Evolutionary conservation across 2,797 vertebrate genomes (phyloP).

Genomic region (Eospalax fontanierii): DNA sequence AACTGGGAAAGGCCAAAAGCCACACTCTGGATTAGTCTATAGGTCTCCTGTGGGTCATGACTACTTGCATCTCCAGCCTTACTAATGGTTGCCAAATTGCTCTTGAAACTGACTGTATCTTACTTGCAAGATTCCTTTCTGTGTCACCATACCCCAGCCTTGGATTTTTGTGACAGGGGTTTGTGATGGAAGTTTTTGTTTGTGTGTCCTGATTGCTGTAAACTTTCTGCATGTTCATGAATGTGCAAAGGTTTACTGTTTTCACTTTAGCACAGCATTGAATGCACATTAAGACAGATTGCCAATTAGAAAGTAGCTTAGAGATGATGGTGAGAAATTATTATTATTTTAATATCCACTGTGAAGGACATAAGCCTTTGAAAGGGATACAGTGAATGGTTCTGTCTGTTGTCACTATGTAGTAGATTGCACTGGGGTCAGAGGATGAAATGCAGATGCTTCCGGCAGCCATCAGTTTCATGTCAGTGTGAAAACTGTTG

Average conservation of each 20-base stretch:
- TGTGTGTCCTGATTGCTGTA: conserved; percentile 34
- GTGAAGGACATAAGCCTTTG: neutral
- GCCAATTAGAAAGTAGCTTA: neutral
- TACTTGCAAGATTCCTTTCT: neutral
- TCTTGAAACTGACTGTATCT: neutral
- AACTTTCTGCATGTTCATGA: neutral
- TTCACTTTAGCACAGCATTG: neutral
- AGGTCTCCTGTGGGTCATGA: accelerated
- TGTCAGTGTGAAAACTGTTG: neutral
- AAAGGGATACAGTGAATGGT: neutral
- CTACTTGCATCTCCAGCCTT: neutral
- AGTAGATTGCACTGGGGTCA: too few species aligned
- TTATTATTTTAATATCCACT: neutral
- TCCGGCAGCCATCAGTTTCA: neutral
- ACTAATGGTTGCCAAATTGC: neutral
- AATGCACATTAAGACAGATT: neutral
- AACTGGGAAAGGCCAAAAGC: neutral
- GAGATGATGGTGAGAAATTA: neutral
- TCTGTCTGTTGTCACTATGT: neutral
- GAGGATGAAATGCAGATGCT: neutral
- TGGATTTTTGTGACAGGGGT: neutral
- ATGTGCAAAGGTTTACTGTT: neutral
- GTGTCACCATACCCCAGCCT: neutral
- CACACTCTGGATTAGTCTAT: neutral
- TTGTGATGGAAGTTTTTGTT: conserved; percentile 26